Conservation (phyloP, 2,113 vertebrate genomes). For the Alexandromys fortis region DNA sequence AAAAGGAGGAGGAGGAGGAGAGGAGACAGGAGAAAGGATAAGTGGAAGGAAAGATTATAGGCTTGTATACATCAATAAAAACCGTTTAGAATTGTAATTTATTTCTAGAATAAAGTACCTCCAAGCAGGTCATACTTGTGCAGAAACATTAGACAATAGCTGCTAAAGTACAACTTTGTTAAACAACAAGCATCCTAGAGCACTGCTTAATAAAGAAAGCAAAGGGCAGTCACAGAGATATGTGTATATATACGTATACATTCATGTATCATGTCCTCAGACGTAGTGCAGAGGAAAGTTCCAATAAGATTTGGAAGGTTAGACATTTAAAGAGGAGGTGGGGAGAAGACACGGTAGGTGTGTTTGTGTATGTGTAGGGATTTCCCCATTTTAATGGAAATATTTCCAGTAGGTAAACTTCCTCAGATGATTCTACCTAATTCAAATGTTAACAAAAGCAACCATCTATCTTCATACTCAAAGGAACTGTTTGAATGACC, state of each 20-base stretch:
- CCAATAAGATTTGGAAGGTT: background rate
- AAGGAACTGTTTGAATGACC: background rate
- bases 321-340: too few relatives aligned
- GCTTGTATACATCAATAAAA: background rate
- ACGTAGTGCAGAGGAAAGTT: background rate
- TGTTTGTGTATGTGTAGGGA: too few relatives aligned
- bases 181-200: background rate
- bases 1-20: background rate
- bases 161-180: background rate
- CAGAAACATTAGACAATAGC: background rate
- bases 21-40: background rate
- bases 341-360: too few relatives aligned
- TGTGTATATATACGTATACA: too few relatives aligned
- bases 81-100: background rate
- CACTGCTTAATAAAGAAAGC: background rate
- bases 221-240: background rate
- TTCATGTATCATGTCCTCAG: background rate
- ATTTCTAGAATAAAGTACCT: background rate
- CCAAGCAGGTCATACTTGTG: background rate
- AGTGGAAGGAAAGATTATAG: background rate
- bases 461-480: background rate
- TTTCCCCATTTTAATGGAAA: background rate
- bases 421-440: background rate
- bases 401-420: background rate
- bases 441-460: background rate